phyloP scores from a whole-genome alignment of 2,113 vertebrate genomes.

The Neopipo cinnamomea region DNA sequence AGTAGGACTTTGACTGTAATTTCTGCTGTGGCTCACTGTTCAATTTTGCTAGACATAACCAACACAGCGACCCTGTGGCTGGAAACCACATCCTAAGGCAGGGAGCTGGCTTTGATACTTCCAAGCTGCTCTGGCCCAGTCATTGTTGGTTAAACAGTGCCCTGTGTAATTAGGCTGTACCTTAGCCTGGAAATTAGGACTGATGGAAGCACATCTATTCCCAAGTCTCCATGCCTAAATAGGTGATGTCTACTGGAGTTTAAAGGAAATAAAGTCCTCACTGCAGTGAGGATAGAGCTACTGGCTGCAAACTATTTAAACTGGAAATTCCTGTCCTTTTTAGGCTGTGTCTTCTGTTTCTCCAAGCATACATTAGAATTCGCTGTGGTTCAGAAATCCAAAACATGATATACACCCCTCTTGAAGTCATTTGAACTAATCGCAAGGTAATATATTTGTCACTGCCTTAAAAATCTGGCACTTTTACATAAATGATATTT shows the following conservation, averaged over 20 bases:
- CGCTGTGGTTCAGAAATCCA: background rate
- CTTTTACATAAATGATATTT: background rate
- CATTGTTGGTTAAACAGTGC: background rate
- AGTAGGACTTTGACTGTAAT: background rate
- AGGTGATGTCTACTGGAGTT: background rate
- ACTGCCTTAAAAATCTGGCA: background rate
- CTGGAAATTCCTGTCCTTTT: background rate
- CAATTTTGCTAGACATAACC: background rate
- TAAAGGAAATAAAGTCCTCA: background rate
- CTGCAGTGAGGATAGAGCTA: background rate
- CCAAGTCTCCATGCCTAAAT: background rate
- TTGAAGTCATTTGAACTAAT: background rate
- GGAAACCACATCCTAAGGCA: background rate
- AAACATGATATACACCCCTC: background rate
- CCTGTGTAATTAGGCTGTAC: background rate
- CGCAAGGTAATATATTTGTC: background rate
- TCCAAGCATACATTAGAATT: background rate
- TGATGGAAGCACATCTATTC: background rate
- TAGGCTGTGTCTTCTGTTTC: background rate
- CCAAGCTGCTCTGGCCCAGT: background rate
- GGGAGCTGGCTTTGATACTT: background rate
- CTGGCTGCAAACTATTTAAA: background rate
- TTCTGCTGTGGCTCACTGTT: background rate
- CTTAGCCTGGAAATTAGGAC: background rate
- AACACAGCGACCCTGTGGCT: background rate